Evolutionary conservation across 2,113 vertebrate genomes (phyloP), one percentile per base, ranked within the genome.

Genomic region (Sarotherodon lohbergeri): DNA sequence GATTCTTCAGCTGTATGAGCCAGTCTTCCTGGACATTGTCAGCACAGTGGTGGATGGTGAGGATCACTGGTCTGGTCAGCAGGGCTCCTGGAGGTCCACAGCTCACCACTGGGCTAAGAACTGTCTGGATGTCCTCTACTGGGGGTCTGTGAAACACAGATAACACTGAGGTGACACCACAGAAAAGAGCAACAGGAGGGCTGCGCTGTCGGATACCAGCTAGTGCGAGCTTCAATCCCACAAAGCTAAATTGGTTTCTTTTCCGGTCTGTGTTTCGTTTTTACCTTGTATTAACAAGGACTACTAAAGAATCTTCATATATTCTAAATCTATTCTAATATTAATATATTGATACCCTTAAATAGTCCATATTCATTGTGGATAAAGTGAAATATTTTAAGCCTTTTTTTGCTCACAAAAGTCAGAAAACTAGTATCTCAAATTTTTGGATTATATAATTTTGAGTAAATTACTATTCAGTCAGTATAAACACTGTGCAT

Each of bases 41-140:
- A 5, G 98, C 96, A 0, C 98, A 98, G 94, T 99, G 98, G 93
- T 97, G 98, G 95, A 99, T 97, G 73, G 98, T 98, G 86, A 99
- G 90, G 91, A 99, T 97, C 63, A 98, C 95, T 0, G 98, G 98
- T 22, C 98, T 96, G 50, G 98, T 99, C 29, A 99, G 93, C 82
- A 99, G 95, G 29, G 98, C 97, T 88, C 98, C 98, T 1, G 97
- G 96, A 2, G 98, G 98, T 34, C 98, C 98, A n/a, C 98, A 99
- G 90, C 97, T 98, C 93, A 99, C 98, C 94, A 99, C 98, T 0
- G 98, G 98, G 1, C 98, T 98, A 94, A 99, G 93, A 78, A 98
- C 97, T 0, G 98, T 98, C 91, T 99, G 98, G 52, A 93, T 96
- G 89, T 98, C 98, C 93, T 99, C 98, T 48, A 97, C 95, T 2